phyloP scores from a whole-genome alignment of 2,797 vertebrate species.

The Champsocephalus esox region DNA sequence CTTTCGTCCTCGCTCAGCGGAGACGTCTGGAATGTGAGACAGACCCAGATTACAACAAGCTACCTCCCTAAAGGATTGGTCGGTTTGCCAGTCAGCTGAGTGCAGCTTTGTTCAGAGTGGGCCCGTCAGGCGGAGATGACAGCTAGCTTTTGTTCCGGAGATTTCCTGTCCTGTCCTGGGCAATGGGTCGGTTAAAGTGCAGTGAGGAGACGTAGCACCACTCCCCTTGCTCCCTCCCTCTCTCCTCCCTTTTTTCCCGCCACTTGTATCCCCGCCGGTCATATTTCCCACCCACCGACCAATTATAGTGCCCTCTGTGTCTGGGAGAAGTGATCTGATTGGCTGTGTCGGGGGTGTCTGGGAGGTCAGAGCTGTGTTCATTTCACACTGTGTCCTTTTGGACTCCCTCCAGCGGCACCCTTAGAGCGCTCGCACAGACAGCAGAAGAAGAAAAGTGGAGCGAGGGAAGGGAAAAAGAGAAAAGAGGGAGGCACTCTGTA shows the following conservation, averaged over 20 bases:
- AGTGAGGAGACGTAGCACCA: constrained; percentile 36
- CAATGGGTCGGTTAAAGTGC: constrained; percentile 72
- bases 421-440: constrained; percentile 32
- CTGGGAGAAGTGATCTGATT: constrained; percentile 60
- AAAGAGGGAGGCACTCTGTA: constrained; percentile 32
- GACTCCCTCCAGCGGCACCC: constrained; percentile 66
- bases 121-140: constrained; percentile 61
- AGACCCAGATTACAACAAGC: constrained; percentile 60
- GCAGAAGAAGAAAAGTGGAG: constrained; percentile 38
- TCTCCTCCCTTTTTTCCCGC: constrained; percentile 63
- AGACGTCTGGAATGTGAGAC: constrained; percentile 68
- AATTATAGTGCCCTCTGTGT: constrained; percentile 53
- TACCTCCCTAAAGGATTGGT: constrained; percentile 50
- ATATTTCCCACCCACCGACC: constrained; percentile 60
- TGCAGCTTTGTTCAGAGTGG: constrained; percentile 51
- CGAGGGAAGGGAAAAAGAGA: constrained; percentile 11
- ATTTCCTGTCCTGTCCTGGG: constrained; percentile 70
- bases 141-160: constrained; percentile 75
- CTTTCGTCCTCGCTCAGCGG: constrained; percentile 31
- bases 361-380: constrained; percentile 74
- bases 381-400: constrained; percentile 75
- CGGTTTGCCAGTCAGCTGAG: constrained; percentile 61
- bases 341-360: constrained; percentile 68
- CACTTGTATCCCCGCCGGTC: constrained; percentile 56
- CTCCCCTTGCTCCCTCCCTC: constrained; percentile 18